These are phyloP conservation scores for Hydrotaea diabolus DNA, from an alignment of 2,888 invertebrate species.

Conservation along the genomic window DNA sequence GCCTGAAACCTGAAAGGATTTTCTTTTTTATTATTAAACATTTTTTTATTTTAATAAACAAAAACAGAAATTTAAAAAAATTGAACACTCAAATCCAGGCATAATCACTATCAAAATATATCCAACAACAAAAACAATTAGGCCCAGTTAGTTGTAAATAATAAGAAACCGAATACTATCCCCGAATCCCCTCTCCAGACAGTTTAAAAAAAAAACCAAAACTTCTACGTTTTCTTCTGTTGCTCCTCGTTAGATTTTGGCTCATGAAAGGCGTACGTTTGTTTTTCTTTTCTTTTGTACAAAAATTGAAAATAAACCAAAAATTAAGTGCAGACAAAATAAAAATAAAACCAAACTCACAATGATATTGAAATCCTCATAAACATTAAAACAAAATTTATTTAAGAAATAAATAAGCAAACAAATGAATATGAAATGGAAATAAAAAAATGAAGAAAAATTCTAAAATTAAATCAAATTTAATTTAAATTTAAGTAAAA, in stretches of 20 bases:
- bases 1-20: neutral
- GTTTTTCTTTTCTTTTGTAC: constrained; percentile 51
- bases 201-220: neutral
- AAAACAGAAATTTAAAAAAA: neutral
- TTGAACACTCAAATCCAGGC: neutral
- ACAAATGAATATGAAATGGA: neutral
- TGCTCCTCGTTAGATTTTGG: constrained; percentile 38
- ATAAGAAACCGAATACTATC: neutral
- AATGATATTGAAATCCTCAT: constrained; percentile 17
- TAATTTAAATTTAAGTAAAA: constrained; percentile 62
- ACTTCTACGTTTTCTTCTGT: neutral
- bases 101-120: neutral
- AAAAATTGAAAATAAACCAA: constrained; percentile 32
- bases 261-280: constrained; percentile 64
- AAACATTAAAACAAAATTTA: constrained; percentile 32
- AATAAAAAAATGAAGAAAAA: constrained; percentile 45
- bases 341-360: too few species aligned
- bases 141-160: neutral
- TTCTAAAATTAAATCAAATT: constrained; percentile 67
- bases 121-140: neutral
- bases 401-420: constrained; percentile 35
- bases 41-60: neutral
- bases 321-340: too few species aligned
- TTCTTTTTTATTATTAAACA: neutral
- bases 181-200: too few species aligned